Conservation (phyloP, 1,140 invertebrate species). For the Mamestra configurata region DNA sequence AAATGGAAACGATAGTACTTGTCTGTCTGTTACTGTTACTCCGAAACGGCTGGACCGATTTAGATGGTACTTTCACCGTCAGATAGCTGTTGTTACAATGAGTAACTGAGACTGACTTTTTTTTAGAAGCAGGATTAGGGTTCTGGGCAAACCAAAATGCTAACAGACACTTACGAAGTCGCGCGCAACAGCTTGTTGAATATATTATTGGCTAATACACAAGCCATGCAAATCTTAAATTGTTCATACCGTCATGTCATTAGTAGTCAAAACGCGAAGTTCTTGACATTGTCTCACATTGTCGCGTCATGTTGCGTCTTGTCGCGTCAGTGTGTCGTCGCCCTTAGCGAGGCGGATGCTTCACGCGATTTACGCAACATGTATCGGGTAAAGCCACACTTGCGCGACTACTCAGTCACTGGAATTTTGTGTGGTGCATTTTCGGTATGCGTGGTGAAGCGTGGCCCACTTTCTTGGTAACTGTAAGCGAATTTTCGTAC, state of each 20-base stretch:
- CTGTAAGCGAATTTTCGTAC: conserved; percentile 30
- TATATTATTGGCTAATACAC: no score
- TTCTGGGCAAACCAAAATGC: no score
- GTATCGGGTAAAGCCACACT: conserved; percentile 6
- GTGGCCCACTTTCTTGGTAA: conserved; percentile 39
- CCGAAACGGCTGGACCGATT: no score
- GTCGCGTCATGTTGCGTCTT: background rate
- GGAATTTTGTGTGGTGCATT: conserved; percentile 42
- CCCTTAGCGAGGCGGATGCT: conserved; percentile 42
- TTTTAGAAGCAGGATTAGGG: no score
- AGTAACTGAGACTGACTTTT: no score
- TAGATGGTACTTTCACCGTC: no score
- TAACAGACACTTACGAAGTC: no score
- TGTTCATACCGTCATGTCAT: background rate
- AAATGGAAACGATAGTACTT: no score
- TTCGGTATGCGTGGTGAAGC: background rate
- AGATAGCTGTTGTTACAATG: no score
- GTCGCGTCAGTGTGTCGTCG: conserved; percentile 16
- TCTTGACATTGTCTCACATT: conserved; percentile 11
- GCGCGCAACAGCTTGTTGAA: no score
- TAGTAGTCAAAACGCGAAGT: background rate
- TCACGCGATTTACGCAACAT: conserved; percentile 39
- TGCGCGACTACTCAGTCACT: conserved; percentile 34
- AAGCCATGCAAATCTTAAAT: conserved; percentile 12
- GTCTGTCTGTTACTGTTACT: no score